A percentile compares a stretch with the other conserved stretches of the same genome.
phyloP scores from a whole-genome alignment of 2,113 vertebrate genomes.

The Catagonus wagneri region DNA sequence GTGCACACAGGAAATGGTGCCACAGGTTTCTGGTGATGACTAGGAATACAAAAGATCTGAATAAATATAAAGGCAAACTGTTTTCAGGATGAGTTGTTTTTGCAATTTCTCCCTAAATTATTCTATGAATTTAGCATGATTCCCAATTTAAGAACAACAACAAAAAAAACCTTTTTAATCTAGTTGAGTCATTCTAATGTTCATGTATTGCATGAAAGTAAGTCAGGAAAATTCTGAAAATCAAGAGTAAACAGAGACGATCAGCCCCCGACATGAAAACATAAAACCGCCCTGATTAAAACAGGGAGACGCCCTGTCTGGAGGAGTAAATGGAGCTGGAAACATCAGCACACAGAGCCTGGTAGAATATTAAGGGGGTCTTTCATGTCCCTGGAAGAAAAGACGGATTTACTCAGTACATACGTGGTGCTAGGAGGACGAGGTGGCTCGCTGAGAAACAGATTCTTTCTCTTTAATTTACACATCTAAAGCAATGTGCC shows the following conservation, averaged over 20 bases:
- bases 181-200: background rate
- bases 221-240: background rate
- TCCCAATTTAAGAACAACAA: background rate
- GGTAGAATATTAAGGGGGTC: background rate
- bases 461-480: too few relatives aligned
- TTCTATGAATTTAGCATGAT: background rate
- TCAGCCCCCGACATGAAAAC: background rate
- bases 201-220: background rate
- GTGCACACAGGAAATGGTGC: background rate
- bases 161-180: too few relatives aligned
- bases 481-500: too few relatives aligned
- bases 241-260: background rate
- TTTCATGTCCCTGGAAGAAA: background rate
- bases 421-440: background rate
- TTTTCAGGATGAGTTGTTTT: background rate
- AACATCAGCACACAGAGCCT: background rate
- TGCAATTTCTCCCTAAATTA: background rate
- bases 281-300: background rate
- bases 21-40: background rate
- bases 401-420: background rate
- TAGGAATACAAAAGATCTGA: background rate
- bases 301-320: background rate
- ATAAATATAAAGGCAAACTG: background rate
- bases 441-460: background rate
- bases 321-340: background rate